A percentile compares a stretch with the other conserved stretches of the same genome.
These are phyloP conservation scores for Eleginops maclovinus DNA, from an alignment of 2,113 vertebrate genomes.

Conservation along the genomic window DNA sequence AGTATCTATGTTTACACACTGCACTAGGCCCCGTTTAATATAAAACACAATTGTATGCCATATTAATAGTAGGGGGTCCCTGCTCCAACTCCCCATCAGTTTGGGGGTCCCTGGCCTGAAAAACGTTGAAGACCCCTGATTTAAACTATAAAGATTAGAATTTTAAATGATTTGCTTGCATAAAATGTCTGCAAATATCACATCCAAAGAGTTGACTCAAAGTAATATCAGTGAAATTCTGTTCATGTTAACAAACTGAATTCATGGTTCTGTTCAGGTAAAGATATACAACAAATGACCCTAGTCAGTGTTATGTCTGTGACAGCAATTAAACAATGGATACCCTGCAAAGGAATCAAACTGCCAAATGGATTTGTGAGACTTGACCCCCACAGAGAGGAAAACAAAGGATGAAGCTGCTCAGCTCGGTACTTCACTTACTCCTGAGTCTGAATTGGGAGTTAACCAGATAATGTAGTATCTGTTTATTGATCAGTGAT, in stretches of 20 bases:
- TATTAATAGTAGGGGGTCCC: too few relatives aligned
- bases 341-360: neutral
- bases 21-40: too few relatives aligned
- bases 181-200: neutral
- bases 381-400: neutral
- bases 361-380: neutral
- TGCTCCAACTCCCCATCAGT: too few relatives aligned
- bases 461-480: slow-evolving; percentile 12
- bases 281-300: neutral
- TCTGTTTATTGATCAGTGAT: slow-evolving; percentile 31
- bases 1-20: too few relatives aligned
- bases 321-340: neutral
- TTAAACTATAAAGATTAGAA: too few relatives aligned
- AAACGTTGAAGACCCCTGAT: too few relatives aligned
- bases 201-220: too few relatives aligned
- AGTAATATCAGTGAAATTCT: neutral
- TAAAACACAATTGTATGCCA: too few relatives aligned
- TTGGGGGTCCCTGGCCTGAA: too few relatives aligned
- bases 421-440: neutral
- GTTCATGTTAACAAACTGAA: neutral
- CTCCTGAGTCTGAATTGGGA: neutral
- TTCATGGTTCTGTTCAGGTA: neutral
- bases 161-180: neutral
- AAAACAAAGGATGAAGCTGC: neutral
- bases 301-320: neutral